phyloP scores from a whole-genome alignment of 2,113 vertebrate genomes.

The Hippocampus barbouri region DNA sequence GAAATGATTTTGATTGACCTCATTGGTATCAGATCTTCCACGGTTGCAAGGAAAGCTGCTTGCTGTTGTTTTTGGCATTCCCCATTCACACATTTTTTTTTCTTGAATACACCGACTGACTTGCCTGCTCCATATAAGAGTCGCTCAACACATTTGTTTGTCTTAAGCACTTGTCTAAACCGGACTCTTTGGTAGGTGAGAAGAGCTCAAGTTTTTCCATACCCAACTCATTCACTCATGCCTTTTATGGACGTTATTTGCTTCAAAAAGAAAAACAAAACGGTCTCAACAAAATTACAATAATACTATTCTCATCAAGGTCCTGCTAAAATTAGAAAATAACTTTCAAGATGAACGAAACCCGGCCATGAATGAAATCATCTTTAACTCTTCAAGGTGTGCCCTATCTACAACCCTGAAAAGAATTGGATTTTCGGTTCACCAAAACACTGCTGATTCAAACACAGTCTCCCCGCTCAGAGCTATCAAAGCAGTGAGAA shows the following conservation, averaged over 20 bases:
- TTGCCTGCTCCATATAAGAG: too few relatives aligned
- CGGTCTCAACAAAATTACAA: too few relatives aligned
- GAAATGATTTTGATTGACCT: slow-evolving; percentile 22
- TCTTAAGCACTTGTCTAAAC: too few relatives aligned
- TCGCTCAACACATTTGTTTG: too few relatives aligned
- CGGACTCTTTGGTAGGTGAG: too few relatives aligned
- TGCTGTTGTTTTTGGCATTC: not conserved
- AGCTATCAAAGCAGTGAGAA: not conserved
- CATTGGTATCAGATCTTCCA: slow-evolving; percentile 10
- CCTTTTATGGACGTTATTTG: too few relatives aligned
- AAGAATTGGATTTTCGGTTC: not conserved
- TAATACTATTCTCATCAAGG: not conserved
- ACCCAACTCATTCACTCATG: too few relatives aligned
- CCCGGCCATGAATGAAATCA: not conserved
- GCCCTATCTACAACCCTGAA: not conserved
- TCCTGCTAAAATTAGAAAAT: not conserved
- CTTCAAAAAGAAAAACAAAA: too few relatives aligned
- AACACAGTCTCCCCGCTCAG: not conserved
- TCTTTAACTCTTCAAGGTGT: not conserved
- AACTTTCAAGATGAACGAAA: too few relatives aligned
- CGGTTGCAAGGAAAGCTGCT: slow-evolving; percentile 35
- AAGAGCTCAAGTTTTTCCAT: too few relatives aligned
- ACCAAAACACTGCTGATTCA: not conserved
- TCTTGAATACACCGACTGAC: not conserved
- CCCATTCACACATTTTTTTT: not conserved